Evolutionary conservation across 2,797 vertebrate species (phyloP), one percentile per base, ranked within the genome.

Genomic region (Apodemus agrarius): DNA sequence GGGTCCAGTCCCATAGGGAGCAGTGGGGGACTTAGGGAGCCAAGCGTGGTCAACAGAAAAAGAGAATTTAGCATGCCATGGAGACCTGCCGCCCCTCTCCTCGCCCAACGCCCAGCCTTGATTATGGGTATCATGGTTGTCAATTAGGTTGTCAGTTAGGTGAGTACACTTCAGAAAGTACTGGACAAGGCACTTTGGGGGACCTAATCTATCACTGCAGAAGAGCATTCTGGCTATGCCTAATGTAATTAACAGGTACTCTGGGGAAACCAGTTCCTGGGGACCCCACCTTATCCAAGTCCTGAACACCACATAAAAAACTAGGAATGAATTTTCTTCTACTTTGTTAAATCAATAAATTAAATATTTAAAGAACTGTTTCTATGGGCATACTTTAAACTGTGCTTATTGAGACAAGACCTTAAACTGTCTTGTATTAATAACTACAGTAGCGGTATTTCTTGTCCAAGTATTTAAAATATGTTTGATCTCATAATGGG

Each of bases 281-380:
- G 57, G 85, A 43, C 26, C 63, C 81, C 24, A 82, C 49, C 37
- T 24, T 43, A 52, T 46, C 46, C 29, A 84, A 69, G 43, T 61
- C 79, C 83, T 75, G 65, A 82, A 84, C 8, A 95, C 78, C 26
- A 31, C 43, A 54, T 37, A 43, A 76, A 94, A 61, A 82, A 57
- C 61, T 67, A 75, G 96, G 59, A 65, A 34, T 13, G 40, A 81
- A 84, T n/a, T 90, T 94, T 87, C 69, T 89, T 96, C 74, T 82
- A 49, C 49, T 95, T 91, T 63, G 52, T 94, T 96, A 97, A 97
- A 96, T 97, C 97, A 97, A 97, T 96, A 97, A 97, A 22, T 97
- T 97, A 97, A 97, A 93, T 91, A 95, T 84, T 96, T 97, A 96
- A 94, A 96, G 93, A 91, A 89, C 90, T 57, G 9, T 72, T 49